Percentiles rank a stretch among this genome's conserved stretches.
phyloP scores from a whole-genome alignment of 2,797 vertebrate genomes.

The Bryconaethiops microstoma region DNA sequence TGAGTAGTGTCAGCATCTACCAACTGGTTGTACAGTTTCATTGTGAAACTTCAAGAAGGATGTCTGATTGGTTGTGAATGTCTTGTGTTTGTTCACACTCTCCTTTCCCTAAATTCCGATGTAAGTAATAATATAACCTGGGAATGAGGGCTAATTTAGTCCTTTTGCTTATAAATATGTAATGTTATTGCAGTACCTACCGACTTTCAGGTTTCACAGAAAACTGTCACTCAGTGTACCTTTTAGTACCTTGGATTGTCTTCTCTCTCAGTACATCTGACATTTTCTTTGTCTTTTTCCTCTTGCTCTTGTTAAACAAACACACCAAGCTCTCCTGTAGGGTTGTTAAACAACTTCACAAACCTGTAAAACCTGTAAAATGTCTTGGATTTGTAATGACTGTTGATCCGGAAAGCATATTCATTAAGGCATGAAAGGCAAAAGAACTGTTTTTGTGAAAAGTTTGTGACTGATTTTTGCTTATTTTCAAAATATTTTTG shows the following conservation, averaged over 20 bases:
- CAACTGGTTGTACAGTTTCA: not conserved
- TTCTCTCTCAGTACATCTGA: no score
- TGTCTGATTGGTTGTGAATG: not conserved
- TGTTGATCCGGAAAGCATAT: not conserved
- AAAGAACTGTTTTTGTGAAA: not conserved
- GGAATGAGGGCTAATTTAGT: not conserved
- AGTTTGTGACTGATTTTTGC: not conserved
- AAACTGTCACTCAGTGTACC: not conserved
- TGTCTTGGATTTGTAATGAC: not conserved
- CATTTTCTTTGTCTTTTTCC: not conserved
- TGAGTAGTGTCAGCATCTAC: not conserved
- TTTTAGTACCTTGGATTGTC: not conserved
- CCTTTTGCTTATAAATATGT: not conserved
- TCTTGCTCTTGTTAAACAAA: no score
- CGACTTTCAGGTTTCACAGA: not conserved
- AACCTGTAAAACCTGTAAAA: not conserved
- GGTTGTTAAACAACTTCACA: not conserved
- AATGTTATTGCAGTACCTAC: not conserved
- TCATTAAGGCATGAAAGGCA: not conserved
- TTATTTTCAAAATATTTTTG: slow-evolving; percentile 35
- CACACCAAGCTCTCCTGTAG: not conserved
- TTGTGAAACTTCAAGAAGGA: not conserved
- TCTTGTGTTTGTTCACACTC: not conserved
- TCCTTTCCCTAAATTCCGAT: not conserved
- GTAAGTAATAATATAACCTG: not conserved